Evolutionary conservation across 2,797 vertebrate genomes (phyloP), one percentile per base, ranked within the genome.

Genomic region (Okamejei kenojei): DNA sequence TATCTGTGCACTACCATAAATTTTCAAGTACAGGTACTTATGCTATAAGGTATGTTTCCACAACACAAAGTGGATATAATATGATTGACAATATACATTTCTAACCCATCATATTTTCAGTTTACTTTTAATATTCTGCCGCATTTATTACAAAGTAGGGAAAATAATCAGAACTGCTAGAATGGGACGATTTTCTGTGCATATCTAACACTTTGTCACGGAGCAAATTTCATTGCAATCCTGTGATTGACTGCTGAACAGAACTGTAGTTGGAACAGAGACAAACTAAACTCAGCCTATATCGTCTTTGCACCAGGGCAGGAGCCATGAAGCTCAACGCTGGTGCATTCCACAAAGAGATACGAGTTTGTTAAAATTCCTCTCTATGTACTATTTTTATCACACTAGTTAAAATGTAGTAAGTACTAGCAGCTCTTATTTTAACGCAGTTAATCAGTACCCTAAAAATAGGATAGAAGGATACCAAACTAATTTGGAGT

Each of bases 341-440:
- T 84, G 81, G 81, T n/a, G 10, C 58, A 84, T 84, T 84, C 81
- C 54, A 84, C 54, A 84, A 82, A 84, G 81, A n/a, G 81, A 84
- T 84, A 29, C 23, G 54, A 84, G 26, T 54, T 82, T 84, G 58
- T 84, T 61, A 13, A 61, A 84, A 84, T 61, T 84, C 81, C 81
- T 84, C 81, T 84, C 54, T n/a, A 58, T 15, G 58, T 84, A 13
- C 10, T 29, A 61, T 84, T 61, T 84, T 84, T 84, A 84, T 15
- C 81, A 84, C 15, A 32, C 81, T 61, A 61, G 58, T n/a, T 84
- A n/a, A 84, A 61, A 84, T 84, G 26, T 26, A 84, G 13, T 58
- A 84, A 84, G n/a, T 84, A 61, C 81, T 84, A 29, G 54, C 7
- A 0, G 26, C 10, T 84, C 23, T 84, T 84, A 84, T 84, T 61